Evolutionary conservation across 2,888 invertebrate genomes (phyloP), one percentile per base, ranked within the genome.

Genomic region (Heliconius erato): DNA sequence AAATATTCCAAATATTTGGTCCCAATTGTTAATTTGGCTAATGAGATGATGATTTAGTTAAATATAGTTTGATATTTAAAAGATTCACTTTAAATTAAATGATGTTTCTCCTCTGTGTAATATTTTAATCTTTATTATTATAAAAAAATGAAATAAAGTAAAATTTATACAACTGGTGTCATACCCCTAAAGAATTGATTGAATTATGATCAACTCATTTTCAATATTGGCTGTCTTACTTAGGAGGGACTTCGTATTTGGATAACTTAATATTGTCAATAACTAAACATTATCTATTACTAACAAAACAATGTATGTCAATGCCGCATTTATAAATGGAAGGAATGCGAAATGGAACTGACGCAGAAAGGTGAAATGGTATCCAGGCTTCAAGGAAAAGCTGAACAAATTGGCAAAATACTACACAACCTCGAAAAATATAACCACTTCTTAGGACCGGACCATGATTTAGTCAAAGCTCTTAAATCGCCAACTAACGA

Each of bases 311-410:
- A 89, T 94, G 92, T 94, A 93, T 95, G 93, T 90, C 91, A 91
- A 92, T 95, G 94, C 94, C 93, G 94, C 94, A 93, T 89, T 91
- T 92, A 85, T 90, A 88, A 90, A 92, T 90, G 95, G 94, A 96
- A 98, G 98, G 98, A 98, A 96, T 99, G 98, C 97, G 99, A 99
- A 96, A 97, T 97, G 96, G 98, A 99, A 95, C 97, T 99, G 94
- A 99, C 99, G 91, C 98, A 99, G 96, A 99, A 99, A 95, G 99
- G 98, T 90, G 98, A 99, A 96, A 98, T 99, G 97, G 99, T 99
- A 90, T 98, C 98, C 93, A 98, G 99, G 90, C 97, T 99, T 89
- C 99, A 99, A 96, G 98, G 98, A 91, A 99, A 99, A 97, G 99
- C 99, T 89, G 98, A 98, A 92, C 99, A 99, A 96, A 99, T 99